Percentiles rank a stretch among this genome's conserved stretches.
These are phyloP conservation scores for Holocentrus rufus DNA, from an alignment of 2,797 vertebrate genomes.

Conservation along the genomic window DNA sequence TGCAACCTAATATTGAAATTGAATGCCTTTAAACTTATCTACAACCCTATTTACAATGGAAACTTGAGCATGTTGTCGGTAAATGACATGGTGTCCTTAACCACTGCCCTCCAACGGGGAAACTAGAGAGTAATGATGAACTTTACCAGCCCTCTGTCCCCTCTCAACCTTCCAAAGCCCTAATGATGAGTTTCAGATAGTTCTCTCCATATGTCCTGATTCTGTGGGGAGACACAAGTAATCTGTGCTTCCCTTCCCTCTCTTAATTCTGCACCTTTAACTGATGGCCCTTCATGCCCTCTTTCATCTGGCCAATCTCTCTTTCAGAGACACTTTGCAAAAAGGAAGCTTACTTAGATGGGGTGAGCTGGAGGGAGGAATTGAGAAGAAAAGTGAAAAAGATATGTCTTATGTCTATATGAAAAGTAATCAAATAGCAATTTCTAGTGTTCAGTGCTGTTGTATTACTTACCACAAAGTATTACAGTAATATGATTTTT, in stretches of 20 bases:
- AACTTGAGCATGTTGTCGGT: not conserved
- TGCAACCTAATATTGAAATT: too few relatives aligned
- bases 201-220: conserved; percentile 32
- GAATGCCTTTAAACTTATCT: too few relatives aligned
- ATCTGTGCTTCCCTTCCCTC: conserved; percentile 16
- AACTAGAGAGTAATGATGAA: conserved; percentile 40
- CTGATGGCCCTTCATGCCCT: not conserved
- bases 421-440: too few relatives aligned
- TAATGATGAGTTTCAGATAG: conserved; percentile 45
- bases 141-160: conserved; percentile 17
- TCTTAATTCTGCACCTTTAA: not conserved
- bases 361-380: too few relatives aligned
- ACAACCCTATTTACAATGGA: conserved; percentile 1
- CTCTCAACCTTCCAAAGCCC: not conserved
- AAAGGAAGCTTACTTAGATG: too few relatives aligned
- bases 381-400: too few relatives aligned
- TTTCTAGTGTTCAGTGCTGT: too few relatives aligned
- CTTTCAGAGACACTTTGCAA: too few relatives aligned
- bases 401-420: too few relatives aligned
- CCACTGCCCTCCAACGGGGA: conserved; percentile 3
- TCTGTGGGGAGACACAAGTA: conserved; percentile 7
- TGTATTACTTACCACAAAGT: too few relatives aligned
- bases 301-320: not conserved
- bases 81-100: conserved; percentile 1
- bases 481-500: too few relatives aligned